These are phyloP conservation scores for Chrosomus eos DNA, from an alignment of 2,797 vertebrate genomes.

Conservation along the genomic window DNA sequence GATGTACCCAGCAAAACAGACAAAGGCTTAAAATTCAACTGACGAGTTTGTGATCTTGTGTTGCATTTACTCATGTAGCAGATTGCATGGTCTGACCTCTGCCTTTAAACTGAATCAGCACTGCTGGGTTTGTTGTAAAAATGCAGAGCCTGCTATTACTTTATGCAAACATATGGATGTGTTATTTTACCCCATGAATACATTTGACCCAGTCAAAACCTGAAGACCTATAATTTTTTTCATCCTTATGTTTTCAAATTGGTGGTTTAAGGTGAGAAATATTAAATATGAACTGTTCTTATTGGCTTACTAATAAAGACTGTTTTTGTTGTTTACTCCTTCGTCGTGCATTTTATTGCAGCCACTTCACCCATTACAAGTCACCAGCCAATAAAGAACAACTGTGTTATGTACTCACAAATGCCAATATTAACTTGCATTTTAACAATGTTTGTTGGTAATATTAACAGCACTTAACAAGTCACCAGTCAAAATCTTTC, in stretches of 20 bases:
- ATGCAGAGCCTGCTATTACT: neutral
- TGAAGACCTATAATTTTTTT: neutral
- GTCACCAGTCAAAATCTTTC: neutral
- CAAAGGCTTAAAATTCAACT: conserved; percentile 62
- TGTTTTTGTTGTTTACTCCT: too few species aligned
- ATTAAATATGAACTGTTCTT: neutral
- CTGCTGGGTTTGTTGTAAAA: conserved; percentile 24
- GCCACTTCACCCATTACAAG: too few species aligned
- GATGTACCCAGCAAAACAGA: conserved; percentile 47
- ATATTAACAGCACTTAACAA: neutral
- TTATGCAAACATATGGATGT: conserved; percentile 21
- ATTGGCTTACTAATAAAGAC: too few species aligned
- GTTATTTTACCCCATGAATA: neutral
- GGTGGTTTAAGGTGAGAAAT: neutral
- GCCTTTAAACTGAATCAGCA: neutral
- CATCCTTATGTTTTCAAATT: neutral
- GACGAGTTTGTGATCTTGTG: conserved; percentile 51
- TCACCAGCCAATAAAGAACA: neutral
- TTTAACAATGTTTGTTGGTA: neutral
- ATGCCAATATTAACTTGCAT: neutral
- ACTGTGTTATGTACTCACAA: neutral
- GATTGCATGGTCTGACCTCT: conserved; percentile 17
- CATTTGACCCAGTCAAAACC: neutral
- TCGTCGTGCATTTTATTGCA: too few species aligned
- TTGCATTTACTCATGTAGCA: conserved; percentile 57